A percentile compares a stretch with the other conserved stretches of the same genome.
phyloP scores from a whole-genome alignment of 2,888 invertebrate species.

The Noctua janthe region DNA sequence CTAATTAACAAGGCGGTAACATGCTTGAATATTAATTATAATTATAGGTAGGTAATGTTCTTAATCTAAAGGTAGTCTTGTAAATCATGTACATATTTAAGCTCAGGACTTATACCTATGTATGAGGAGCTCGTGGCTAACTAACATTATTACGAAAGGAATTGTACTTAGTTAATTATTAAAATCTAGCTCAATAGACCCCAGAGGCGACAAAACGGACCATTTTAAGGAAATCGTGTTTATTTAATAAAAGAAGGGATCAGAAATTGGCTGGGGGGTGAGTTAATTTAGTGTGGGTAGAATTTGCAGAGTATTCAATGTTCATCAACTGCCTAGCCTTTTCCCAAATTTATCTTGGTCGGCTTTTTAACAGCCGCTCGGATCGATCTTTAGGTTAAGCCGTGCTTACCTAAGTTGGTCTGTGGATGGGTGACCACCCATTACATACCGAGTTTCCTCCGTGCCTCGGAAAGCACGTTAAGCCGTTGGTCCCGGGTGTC shows the following conservation, averaged over 20 bases:
- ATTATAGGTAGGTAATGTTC: neutral
- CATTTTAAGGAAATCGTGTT: conserved; percentile 6
- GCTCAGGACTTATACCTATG: neutral
- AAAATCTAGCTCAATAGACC: conserved; percentile 4
- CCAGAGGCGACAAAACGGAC: neutral
- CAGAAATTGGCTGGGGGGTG: neutral
- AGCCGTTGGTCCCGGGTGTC: too few relatives aligned
- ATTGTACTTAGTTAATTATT: conserved; percentile 12
- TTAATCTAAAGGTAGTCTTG: neutral
- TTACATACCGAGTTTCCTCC: too few relatives aligned
- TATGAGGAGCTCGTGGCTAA: too few relatives aligned
- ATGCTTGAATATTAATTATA: neutral
- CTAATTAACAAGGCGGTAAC: conserved; percentile 3
- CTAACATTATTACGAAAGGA: conserved; percentile 23
- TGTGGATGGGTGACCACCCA: too few relatives aligned
- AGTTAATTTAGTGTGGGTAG: conserved; percentile 7
- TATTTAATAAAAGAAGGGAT: neutral
- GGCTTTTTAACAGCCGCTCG: too few relatives aligned
- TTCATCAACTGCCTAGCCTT: too few relatives aligned
- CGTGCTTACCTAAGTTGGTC: too few relatives aligned
- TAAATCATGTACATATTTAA: too few relatives aligned
- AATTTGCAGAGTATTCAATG: neutral
- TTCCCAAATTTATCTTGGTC: too few relatives aligned
- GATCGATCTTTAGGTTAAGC: too few relatives aligned
- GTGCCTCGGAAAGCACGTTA: too few relatives aligned